Conservation (phyloP, 2,888 invertebrate genomes). For the Drosophila colorata region DNA sequence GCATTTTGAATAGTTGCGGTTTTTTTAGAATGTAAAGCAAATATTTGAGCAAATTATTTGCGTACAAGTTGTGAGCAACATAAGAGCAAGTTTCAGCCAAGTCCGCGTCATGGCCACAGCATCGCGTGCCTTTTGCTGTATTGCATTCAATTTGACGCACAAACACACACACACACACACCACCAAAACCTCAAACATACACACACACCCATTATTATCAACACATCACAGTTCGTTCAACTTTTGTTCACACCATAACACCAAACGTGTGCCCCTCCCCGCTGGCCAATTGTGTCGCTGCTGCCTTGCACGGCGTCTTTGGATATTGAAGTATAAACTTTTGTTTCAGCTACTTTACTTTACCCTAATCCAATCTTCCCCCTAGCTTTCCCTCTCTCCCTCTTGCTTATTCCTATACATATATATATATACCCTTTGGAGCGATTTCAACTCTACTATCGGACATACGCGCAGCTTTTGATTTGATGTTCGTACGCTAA, state of each 20-base stretch:
- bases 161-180: background rate
- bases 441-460: conserved; percentile 1
- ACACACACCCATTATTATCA: conserved; percentile 18
- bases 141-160: conserved; percentile 29
- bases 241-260: conserved; percentile 52
- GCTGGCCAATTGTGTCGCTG: background rate
- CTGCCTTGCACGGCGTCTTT: conserved; percentile 22
- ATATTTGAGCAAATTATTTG: conserved; percentile 43
- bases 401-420: background rate
- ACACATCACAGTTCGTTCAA: conserved; percentile 44
- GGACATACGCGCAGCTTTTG: conserved; percentile 38
- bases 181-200: no score
- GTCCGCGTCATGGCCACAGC: conserved; percentile 37
- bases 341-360: conserved; percentile 33
- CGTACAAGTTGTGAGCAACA: conserved; percentile 1
- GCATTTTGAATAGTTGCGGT: conserved; percentile 7
- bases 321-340: conserved; percentile 43
- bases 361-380: background rate
- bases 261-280: conserved; percentile 21
- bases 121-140: conserved; percentile 42
- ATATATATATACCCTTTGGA: conserved; percentile 1
- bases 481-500: conserved; percentile 69
- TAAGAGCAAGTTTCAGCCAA: conserved; percentile 17
- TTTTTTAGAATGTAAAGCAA: conserved; percentile 26
- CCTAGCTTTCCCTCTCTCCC: background rate